Evolutionary conservation across 92 coral and sea anemone species (phyloP).

Genomic region (Zoanthus solanderi): DNA sequence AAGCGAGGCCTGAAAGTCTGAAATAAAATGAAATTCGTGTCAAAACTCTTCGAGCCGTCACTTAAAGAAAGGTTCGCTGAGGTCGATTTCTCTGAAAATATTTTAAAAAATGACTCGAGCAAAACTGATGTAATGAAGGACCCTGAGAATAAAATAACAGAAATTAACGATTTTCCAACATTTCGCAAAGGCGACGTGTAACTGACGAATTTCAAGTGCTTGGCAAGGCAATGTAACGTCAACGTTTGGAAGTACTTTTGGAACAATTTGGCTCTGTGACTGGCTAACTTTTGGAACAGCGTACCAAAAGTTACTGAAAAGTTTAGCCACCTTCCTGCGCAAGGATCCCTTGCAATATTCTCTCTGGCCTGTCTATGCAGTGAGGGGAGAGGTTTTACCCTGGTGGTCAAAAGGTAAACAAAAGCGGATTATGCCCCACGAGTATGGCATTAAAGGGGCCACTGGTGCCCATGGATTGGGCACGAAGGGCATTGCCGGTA

Average conservation of each 20-base stretch:
- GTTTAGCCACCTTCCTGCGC: conserved; percentile 38
- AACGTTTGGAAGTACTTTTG: background rate
- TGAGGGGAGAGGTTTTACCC: no score
- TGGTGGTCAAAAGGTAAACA: no score
- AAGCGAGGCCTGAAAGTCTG: conserved; percentile 17
- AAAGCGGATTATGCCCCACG: no score
- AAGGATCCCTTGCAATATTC: conserved; percentile 62
- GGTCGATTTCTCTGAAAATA: background rate
- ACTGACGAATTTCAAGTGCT: no score
- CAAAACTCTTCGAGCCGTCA: background rate
- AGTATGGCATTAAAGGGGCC: no score
- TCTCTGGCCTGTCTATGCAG: no score
- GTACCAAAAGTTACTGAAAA: background rate
- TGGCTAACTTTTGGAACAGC: background rate
- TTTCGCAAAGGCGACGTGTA: background rate
- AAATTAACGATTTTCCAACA: background rate
- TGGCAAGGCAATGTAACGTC: background rate
- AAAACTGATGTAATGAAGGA: no score
- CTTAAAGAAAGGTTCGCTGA: background rate
- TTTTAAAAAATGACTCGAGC: background rate
- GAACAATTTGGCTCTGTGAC: background rate
- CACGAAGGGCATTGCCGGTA: no score
- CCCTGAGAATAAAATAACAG: background rate
- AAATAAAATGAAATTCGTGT: background rate
- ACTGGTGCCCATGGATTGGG: no score